Evolutionary conservation across 1,140 invertebrate species (phyloP).

Genomic region (Trinorchestia longiramus): DNA sequence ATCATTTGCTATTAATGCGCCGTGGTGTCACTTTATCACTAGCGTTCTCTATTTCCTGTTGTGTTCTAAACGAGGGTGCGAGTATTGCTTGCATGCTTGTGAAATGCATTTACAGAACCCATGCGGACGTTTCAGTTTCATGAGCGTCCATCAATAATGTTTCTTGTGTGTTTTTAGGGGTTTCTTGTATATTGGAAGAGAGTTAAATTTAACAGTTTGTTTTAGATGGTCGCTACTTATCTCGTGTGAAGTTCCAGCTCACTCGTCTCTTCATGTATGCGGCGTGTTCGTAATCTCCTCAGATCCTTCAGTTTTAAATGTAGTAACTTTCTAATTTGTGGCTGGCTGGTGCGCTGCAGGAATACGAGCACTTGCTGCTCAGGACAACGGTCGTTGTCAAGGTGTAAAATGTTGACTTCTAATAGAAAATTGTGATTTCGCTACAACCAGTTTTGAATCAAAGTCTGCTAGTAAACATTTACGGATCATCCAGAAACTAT

Average conservation of each 20-base stretch:
- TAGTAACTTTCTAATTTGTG: neutral
- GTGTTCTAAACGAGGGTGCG: neutral
- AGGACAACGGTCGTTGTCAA: neutral
- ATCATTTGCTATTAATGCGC: neutral
- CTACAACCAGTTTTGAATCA: neutral
- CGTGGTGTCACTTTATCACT: neutral
- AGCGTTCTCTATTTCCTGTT: neutral
- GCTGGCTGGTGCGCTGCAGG: neutral
- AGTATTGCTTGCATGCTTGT: too few relatives aligned
- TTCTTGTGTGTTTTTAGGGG: neutral
- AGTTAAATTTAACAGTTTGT: neutral
- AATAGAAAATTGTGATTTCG: neutral
- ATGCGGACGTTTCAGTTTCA: neutral
- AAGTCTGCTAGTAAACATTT: neutral
- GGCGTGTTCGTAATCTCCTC: neutral
- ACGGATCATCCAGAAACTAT: neutral
- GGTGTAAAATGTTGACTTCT: neutral
- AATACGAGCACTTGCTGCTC: neutral
- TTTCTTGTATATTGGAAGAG: neutral
- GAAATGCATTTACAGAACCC: too few relatives aligned
- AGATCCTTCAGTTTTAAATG: neutral
- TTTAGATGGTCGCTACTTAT: neutral
- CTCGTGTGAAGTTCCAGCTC: neutral
- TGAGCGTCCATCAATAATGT: neutral
- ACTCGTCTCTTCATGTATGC: neutral